Base-by-base conservation (phyloP, 2,113 vertebrate species). In the Gallinago media region DNA sequence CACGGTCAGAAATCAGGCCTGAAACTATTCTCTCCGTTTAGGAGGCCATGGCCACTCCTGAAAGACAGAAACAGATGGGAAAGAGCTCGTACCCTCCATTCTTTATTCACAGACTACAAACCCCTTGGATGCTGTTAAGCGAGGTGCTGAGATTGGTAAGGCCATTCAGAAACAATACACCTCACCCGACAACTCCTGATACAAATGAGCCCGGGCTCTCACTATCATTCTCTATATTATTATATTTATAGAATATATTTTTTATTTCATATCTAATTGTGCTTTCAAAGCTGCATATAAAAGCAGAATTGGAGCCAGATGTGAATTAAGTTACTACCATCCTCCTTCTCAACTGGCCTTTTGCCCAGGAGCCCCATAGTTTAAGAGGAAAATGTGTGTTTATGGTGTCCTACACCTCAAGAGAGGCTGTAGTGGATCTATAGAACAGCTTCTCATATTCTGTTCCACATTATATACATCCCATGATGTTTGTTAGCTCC, bases 11-110 rank as follows among this genome's bases (percentile, higher is more conserved):
- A 92, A 61, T 12, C 3, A 49, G 58, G n/a, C 27, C n/a, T 49
- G 36, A 46, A 56, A 42, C 42, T 19, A 1, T 62, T 10, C 20
- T 22, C 62, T 59, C 38, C 19, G 3, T 54, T 49, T 32, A 20
- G 5, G 1, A 0, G 8, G 34, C 38, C 67, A 67, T 13, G n/a
- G 17, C 34, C 36, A 20, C 31, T 44, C 58, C 17, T 13, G 42
- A 40, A 61, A 52, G n/a, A 62, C 8, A 19, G 42, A 21, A 25
- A 15, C 1, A 27, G 27, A 44, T 4, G 36, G 1, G 0, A 47
- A 29, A 55, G 63, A 36, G 8, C 38, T 85, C 68, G n/a, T 3
- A 34, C 13, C 62, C 67, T 6, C 3, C 27, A 5, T 17, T 31
- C 66, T 46, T 70, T 27, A 36, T 4, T 46, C 58, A 15, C 21